Percentiles rank a stretch among this genome's conserved stretches.
phyloP scores from a whole-genome alignment of 2,888 invertebrate species.

The Cyclophora albipunctata region DNA sequence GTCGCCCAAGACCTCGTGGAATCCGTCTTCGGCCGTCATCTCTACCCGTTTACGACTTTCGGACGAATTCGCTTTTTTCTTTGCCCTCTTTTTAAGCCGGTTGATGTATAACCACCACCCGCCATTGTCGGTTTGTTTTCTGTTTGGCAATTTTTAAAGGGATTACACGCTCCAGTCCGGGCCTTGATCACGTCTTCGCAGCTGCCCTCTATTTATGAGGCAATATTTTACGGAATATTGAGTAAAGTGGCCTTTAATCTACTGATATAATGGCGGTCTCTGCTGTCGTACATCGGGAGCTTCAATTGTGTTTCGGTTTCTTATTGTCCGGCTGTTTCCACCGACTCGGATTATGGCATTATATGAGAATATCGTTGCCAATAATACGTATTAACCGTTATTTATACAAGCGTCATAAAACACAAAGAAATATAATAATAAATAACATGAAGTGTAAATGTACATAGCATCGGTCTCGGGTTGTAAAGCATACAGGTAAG shows the following conservation, averaged over 20 bases:
- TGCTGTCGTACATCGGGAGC: slow-evolving; percentile 38
- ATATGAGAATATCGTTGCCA: neutral
- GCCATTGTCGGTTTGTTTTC: slow-evolving; percentile 66
- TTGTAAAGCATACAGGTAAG: slow-evolving; percentile 9
- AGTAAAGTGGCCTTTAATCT: slow-evolving; percentile 74
- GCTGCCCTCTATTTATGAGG: slow-evolving; percentile 68
- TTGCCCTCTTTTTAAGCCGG: slow-evolving; percentile 53
- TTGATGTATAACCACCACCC: slow-evolving; percentile 56
- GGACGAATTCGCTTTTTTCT: slow-evolving; percentile 41
- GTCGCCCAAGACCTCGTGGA: slow-evolving; percentile 53
- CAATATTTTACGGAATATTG: slow-evolving; percentile 74
- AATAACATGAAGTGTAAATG: neutral
- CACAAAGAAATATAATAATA: neutral
- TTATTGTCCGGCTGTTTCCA: slow-evolving; percentile 39
- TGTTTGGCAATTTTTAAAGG: slow-evolving; percentile 73
- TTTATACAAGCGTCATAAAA: neutral
- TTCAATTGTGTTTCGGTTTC: slow-evolving; percentile 59
- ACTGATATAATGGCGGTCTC: slow-evolving; percentile 66
- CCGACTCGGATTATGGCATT: neutral
- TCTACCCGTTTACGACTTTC: slow-evolving; percentile 45
- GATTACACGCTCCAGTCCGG: slow-evolving; percentile 52
- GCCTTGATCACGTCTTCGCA: slow-evolving; percentile 66
- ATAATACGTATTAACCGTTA: neutral
- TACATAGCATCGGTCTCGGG: neutral
- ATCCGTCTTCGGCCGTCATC: slow-evolving; percentile 64